These are phyloP conservation scores for Heloderma charlesbogerti DNA, from an alignment of 2,113 vertebrate species.

Conservation along the genomic window DNA sequence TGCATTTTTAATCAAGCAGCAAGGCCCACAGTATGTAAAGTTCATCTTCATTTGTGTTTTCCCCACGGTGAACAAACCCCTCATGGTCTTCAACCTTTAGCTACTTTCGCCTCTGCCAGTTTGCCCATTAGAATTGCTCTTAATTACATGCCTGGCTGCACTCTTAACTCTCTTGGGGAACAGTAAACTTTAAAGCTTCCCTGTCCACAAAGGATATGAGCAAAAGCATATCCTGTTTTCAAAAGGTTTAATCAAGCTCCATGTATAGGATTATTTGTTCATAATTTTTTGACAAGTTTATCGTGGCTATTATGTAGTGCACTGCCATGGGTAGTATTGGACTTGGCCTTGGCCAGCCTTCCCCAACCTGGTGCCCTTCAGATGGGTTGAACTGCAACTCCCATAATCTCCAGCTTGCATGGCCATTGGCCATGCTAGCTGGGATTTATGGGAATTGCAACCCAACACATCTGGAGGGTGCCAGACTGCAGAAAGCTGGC, in stretches of 20 bases:
- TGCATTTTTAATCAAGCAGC: conserved; percentile 77
- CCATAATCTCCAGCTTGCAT: not conserved
- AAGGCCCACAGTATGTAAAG: conserved; percentile 66
- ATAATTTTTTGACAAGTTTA: conserved; percentile 18
- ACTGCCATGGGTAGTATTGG: not conserved
- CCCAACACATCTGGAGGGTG: not conserved
- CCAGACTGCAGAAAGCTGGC: not conserved
- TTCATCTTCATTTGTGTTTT: conserved; percentile 70
- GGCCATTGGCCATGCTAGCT: not conserved
- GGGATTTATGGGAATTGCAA: not conserved
- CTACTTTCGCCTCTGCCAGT: conserved; percentile 59
- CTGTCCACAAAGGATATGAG: conserved; percentile 58
- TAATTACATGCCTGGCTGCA: conserved; percentile 69
- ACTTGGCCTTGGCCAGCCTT: not conserved
- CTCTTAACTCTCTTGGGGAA: conserved; percentile 63
- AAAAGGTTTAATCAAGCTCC: conserved; percentile 12
- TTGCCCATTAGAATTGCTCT: conserved; percentile 61
- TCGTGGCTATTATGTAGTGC: not conserved
- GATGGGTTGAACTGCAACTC: not conserved
- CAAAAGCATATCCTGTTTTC: conserved; percentile 57
- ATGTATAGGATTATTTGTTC: not conserved
- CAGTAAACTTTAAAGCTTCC: conserved; percentile 69
- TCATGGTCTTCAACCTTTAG: conserved; percentile 58
- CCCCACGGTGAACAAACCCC: conserved; percentile 58
- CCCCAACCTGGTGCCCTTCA: not conserved